Evolutionary conservation across 2,113 vertebrate species (phyloP).

Genomic region (Puffinus mauretanicus): DNA sequence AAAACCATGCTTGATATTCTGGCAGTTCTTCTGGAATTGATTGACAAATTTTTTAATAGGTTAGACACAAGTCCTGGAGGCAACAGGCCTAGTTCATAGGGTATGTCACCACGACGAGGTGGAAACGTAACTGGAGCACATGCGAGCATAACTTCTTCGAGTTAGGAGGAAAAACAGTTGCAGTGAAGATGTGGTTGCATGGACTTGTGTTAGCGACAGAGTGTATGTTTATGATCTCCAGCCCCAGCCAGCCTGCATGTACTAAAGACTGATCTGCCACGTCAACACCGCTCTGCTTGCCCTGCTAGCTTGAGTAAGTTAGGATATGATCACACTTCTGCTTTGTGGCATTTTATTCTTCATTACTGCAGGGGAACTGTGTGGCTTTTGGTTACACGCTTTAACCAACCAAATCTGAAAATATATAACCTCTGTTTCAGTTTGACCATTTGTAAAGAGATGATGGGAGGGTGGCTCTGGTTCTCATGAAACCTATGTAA

Average conservation of each 20-base stretch:
- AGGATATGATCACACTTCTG: neutral
- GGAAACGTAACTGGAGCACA: neutral
- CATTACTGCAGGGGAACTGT: neutral
- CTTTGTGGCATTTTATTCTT: neutral
- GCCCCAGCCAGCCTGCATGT: neutral
- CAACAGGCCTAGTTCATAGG: neutral
- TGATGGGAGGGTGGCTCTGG: neutral
- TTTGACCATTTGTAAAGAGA: neutral
- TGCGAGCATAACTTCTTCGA: neutral
- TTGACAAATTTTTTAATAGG: conserved; percentile 6
- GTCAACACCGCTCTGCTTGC: neutral
- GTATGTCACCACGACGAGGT: neutral
- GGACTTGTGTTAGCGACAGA: neutral
- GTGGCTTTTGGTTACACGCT: neutral
- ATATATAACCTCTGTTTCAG: neutral
- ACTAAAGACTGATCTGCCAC: neutral
- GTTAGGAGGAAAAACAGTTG: neutral
- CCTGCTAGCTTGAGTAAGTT: neutral
- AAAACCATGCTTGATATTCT: neutral
- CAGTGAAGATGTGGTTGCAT: neutral
- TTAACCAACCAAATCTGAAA: neutral
- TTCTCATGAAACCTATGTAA: neutral
- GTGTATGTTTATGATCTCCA: neutral
- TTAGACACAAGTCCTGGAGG: neutral
- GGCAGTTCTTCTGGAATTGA: neutral